Conservation (phyloP, 2,888 invertebrate species). For the Amiota mariae region DNA sequence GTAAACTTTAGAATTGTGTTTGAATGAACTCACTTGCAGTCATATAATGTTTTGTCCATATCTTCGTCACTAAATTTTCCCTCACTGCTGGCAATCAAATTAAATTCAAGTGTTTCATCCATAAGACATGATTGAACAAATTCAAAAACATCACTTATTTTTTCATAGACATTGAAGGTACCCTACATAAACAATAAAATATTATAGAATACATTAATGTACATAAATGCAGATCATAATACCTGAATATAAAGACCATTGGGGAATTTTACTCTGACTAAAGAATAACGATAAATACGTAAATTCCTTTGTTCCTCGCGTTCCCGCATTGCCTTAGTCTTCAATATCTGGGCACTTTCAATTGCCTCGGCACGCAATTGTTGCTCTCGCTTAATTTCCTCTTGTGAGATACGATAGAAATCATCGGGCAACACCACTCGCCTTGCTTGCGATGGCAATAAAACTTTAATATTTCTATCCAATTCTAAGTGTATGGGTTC, state of each 20-base stretch:
- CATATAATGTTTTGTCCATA: conserved; percentile 82
- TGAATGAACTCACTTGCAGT: conserved; percentile 73
- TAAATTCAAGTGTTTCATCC: conserved; percentile 81
- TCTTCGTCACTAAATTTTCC: conserved; percentile 81
- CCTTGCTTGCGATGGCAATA: conserved; percentile 83
- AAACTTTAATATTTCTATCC: conserved; percentile 89
- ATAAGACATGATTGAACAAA: conserved; percentile 87
- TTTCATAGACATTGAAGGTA: conserved; percentile 90
- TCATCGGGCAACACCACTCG: conserved; percentile 84
- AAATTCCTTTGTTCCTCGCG: conserved; percentile 87
- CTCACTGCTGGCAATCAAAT: conserved; percentile 78
- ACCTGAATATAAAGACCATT: conserved; percentile 89
- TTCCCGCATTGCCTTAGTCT: conserved; percentile 96
- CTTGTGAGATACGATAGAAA: conserved; percentile 87
- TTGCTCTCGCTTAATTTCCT: conserved; percentile 89
- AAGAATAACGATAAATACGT: conserved; percentile 87
- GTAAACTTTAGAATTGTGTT: neutral
- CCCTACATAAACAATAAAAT: conserved; percentile 77
- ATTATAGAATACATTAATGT: no score
- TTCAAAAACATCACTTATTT: conserved; percentile 81
- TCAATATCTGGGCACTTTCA: conserved; percentile 86
- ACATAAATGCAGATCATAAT: neutral
- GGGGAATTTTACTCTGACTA: conserved; percentile 91
- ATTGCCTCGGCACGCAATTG: conserved; percentile 82
- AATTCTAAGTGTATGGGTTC: conserved; percentile 88